A percentile compares a stretch with the other conserved stretches of the same genome.
Evolutionary conservation across 2,888 invertebrate genomes (phyloP).

Genomic region (Limnephilus auricula): DNA sequence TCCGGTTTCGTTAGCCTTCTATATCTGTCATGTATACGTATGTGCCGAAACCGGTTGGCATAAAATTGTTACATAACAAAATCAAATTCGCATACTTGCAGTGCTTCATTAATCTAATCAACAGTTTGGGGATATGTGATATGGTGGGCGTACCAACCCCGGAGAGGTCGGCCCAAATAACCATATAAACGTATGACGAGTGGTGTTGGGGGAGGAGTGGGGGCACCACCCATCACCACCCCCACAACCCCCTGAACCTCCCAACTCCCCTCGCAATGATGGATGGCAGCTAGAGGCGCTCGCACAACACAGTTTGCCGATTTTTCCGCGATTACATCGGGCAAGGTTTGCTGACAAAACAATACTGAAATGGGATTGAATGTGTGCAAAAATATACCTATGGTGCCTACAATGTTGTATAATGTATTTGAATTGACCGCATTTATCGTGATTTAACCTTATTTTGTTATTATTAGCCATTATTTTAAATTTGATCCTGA

Average conservation of each 20-base stretch:
- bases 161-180: constrained; percentile 21
- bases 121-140: not conserved
- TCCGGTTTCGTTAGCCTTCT: too few relatives aligned
- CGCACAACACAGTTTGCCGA: constrained; percentile 22
- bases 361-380: not conserved
- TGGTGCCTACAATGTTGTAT: not conserved
- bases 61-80: too few relatives aligned
- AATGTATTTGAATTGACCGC: not conserved
- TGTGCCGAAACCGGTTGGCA: too few relatives aligned
- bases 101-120: not conserved
- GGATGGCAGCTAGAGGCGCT: constrained; percentile 9
- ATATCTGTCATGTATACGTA: too few relatives aligned
- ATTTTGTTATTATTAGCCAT: too few relatives aligned
- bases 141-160: constrained; percentile 32
- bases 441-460: too few relatives aligned
- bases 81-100: too few relatives aligned
- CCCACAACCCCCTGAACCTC: not conserved
- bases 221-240: not conserved
- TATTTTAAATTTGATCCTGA: too few relatives aligned
- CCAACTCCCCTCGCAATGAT: constrained; percentile 11
- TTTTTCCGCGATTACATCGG: constrained; percentile 6
- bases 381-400: not conserved
- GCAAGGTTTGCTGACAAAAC: not conserved
- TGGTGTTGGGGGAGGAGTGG: not conserved
- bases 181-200: constrained; percentile 33